phyloP scores from a whole-genome alignment of 2,888 invertebrate genomes.

The Geophilus truncorum region DNA sequence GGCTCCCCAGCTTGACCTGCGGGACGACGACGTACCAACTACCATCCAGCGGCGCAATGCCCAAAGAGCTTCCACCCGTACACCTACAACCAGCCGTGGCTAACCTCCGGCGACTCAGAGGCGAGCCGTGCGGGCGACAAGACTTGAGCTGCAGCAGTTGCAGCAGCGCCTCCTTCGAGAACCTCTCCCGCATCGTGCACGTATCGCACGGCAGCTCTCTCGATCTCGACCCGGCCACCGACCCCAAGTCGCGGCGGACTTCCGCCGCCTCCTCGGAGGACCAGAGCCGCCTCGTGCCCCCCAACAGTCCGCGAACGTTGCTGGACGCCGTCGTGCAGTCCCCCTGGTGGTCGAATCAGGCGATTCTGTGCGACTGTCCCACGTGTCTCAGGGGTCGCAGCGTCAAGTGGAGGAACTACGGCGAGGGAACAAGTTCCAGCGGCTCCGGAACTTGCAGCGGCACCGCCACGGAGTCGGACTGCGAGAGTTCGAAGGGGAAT shows the following conservation, averaged over 20 bases:
- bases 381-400: background rate
- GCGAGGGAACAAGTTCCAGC: background rate
- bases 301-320: background rate
- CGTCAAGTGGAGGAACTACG: background rate
- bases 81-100: slow-evolving; percentile 37
- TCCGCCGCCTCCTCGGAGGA: background rate
- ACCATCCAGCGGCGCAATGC: background rate
- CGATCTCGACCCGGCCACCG: background rate
- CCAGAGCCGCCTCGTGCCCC: background rate
- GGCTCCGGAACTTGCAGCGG: slow-evolving; percentile 29
- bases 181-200: slow-evolving; percentile 32
- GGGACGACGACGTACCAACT: background rate
- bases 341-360: background rate
- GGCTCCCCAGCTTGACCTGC: background rate
- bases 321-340: background rate
- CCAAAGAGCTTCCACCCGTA: slow-evolving; percentile 29
- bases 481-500: background rate
- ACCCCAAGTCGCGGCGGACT: background rate
- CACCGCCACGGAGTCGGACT: slow-evolving; percentile 24
- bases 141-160: slow-evolving; percentile 36
- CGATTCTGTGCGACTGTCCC: background rate
- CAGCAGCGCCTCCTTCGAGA: slow-evolving; percentile 35
- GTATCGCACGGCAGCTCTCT: slow-evolving; percentile 6
- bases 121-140: slow-evolving; percentile 31
- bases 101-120: slow-evolving; percentile 29